Conservation (phyloP, 2,888 invertebrate genomes). For the Cryptops parisi region DNA sequence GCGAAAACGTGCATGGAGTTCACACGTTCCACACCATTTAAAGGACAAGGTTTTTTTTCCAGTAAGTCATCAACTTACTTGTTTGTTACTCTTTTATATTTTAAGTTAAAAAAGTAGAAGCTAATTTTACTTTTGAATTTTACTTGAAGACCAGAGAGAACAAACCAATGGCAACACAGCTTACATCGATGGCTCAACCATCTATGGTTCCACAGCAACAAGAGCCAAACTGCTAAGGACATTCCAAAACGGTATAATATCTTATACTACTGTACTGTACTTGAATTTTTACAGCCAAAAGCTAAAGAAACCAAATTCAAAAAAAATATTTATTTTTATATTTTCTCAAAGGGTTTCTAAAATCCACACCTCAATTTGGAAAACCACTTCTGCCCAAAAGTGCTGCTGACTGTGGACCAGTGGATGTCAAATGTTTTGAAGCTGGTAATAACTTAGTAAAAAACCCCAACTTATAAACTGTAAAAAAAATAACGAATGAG, state of each 20-base stretch:
- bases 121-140: not conserved
- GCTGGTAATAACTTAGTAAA: too few relatives aligned
- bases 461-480: too few relatives aligned
- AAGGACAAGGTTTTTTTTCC: slow-evolving; percentile 11
- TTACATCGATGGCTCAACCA: slow-evolving; percentile 21
- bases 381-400: slow-evolving; percentile 36
- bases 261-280: not conserved
- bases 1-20: slow-evolving; percentile 36
- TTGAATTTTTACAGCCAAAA: too few relatives aligned
- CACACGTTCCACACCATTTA: slow-evolving; percentile 25
- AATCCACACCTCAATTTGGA: slow-evolving; percentile 22
- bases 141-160: slow-evolving; percentile 19
- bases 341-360: slow-evolving; percentile 20
- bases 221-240: slow-evolving; percentile 17
- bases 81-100: not conserved
- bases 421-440: slow-evolving; percentile 16
- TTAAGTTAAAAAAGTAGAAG: not conserved
- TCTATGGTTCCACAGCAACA: slow-evolving; percentile 20
- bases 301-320: not conserved
- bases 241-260: slow-evolving; percentile 16
- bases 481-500: too few relatives aligned
- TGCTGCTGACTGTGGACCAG: slow-evolving; percentile 12
- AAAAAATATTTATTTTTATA: not conserved
- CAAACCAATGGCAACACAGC: slow-evolving; percentile 21
- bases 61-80: slow-evolving; percentile 6